phyloP scores from a whole-genome alignment of 2,113 vertebrate genomes.

The Xenopus tropicalis region UCB_Xtro_10.0 CM004443.2:145904501-145905000 shows the following conservation, averaged over 20 bases:
- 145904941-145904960: no score
- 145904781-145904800: constrained; percentile 2
- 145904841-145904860: no score
- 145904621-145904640: constrained; percentile 29
- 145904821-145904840: not conserved
- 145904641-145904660: constrained; percentile 36
- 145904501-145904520: no score
- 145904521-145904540: no score
- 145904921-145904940: no score
- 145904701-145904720: constrained; percentile 17
- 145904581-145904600: not conserved
- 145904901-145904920: no score
- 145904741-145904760: constrained; percentile 6
- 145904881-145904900: no score
- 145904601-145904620: constrained; percentile 37
- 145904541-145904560: no score
- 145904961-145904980: no score
- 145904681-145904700: not conserved
- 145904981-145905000: no score
- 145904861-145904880: no score
- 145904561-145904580: not conserved
- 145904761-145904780: constrained; percentile 18
- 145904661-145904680: constrained; percentile 10
- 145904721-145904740: not conserved
- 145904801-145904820: not conserved